These are phyloP conservation scores for Copidosoma floridanum DNA, from an alignment of 1,140 invertebrate genomes.

Conservation along the genomic window DNA sequence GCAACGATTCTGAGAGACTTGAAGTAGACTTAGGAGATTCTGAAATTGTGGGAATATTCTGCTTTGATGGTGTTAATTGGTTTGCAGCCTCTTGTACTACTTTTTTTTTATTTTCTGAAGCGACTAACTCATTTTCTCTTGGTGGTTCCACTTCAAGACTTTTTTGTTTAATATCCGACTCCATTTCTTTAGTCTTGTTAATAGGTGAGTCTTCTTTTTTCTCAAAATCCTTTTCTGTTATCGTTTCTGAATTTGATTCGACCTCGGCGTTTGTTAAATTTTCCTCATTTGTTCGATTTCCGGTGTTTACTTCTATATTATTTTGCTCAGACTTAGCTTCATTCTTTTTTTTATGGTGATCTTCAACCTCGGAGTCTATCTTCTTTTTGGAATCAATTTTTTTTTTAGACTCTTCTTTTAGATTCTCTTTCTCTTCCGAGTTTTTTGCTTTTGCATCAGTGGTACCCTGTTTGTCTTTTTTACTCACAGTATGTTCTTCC, in stretches of 20 bases:
- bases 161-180: constrained; percentile 1
- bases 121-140: neutral
- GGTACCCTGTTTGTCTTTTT: neutral
- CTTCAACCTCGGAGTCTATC: neutral
- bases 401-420: neutral
- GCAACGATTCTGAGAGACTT: neutral
- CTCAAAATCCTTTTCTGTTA: neutral
- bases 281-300: too few relatives aligned
- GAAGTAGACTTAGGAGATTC: neutral
- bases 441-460: neutral
- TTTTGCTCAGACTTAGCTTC: neutral
- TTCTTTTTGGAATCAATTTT: neutral
- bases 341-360: neutral
- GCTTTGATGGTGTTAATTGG: too few relatives aligned
- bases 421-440: neutral
- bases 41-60: neutral
- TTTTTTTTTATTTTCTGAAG: neutral
- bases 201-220: neutral
- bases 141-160: neutral
- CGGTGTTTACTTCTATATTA: constrained; percentile 1
- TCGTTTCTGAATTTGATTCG: neutral
- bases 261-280: neutral
- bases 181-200: neutral
- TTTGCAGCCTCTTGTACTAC: too few relatives aligned
- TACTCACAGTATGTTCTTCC: neutral